Percentiles rank a stretch among this genome's conserved stretches.
Evolutionary conservation across 1,140 invertebrate genomes (phyloP).

Genomic region (Daktulosphaira vitifoliae): DNA sequence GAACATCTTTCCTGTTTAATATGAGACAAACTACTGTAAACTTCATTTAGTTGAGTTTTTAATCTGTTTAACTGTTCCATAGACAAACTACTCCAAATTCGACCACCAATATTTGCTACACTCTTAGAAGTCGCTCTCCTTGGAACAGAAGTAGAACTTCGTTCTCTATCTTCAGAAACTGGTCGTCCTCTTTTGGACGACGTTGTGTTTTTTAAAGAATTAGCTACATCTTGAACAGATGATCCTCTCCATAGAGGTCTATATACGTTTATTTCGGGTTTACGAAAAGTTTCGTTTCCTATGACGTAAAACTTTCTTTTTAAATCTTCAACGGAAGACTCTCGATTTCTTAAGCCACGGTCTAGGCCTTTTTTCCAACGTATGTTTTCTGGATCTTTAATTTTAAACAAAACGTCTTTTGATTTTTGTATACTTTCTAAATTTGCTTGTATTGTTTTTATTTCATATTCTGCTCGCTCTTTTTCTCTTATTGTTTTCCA

Average conservation of each 20-base stretch:
- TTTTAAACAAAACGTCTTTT: conserved; percentile 71
- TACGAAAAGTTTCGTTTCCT: conserved; percentile 44
- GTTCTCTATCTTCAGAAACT: conserved; percentile 34
- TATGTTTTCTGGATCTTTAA: conserved; percentile 58
- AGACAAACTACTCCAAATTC: conserved; percentile 73
- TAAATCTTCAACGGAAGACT: conserved; percentile 78
- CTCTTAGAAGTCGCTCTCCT: conserved; percentile 36
- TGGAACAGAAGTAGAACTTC: conserved; percentile 18
- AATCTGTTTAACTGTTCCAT: conserved; percentile 73
- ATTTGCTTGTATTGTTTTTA: conserved; percentile 66
- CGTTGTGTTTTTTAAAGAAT: conserved; percentile 46
- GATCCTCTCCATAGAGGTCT: conserved; percentile 74
- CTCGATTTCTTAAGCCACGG: conserved; percentile 65
- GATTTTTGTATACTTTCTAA: conserved; percentile 68
- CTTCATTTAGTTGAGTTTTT: conserved; percentile 71
- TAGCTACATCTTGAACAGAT: conserved; percentile 67
- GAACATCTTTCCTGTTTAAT: conserved; percentile 44
- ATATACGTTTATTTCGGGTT: conserved; percentile 53
- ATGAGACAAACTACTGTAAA: conserved; percentile 54
- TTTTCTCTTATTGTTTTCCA: conserved; percentile 72
- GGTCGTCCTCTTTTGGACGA: conserved; percentile 39
- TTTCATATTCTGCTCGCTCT: conserved; percentile 71
- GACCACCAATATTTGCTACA: conserved; percentile 50
- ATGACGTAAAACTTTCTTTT: conserved; percentile 59
- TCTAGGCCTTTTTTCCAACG: conserved; percentile 71